Evolutionary conservation across 2,888 invertebrate species (phyloP).

Genomic region (Desoria tigrina): DNA sequence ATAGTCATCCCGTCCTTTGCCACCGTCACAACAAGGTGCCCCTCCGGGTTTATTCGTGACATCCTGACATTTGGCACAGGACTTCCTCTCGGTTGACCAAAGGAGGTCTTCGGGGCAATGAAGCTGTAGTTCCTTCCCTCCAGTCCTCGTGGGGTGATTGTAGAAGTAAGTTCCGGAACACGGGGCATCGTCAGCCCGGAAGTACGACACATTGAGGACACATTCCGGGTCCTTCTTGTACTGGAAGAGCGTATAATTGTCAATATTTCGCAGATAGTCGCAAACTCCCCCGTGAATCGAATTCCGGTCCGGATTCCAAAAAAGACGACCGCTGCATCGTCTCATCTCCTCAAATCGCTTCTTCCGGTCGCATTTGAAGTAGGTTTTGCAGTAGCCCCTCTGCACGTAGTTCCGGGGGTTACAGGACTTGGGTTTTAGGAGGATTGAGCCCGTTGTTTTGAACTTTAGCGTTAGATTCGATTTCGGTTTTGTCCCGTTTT

Average conservation of each 20-base stretch:
- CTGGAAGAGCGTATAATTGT: conserved; percentile 5
- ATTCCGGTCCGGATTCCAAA: background rate
- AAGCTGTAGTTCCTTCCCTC: background rate
- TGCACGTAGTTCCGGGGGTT: background rate
- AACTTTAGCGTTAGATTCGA: no score
- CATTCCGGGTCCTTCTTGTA: conserved; percentile 10
- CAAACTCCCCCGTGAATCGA: conserved; percentile 12
- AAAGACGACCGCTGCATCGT: background rate
- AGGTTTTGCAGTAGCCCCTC: conserved; percentile 8
- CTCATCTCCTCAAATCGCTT: background rate
- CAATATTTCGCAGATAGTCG: conserved; percentile 4
- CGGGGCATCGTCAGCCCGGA: background rate
- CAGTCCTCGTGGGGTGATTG: background rate
- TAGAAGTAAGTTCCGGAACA: conserved; percentile 1
- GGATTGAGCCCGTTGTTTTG: no score
- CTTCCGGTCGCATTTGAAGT: conserved; percentile 3
- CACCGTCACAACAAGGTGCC: conserved; percentile 3
- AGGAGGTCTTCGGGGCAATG: conserved; percentile 1
- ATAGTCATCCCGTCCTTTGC: background rate
- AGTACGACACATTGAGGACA: conserved; percentile 2
- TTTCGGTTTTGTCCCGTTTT: no score
- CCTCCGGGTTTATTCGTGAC: background rate
- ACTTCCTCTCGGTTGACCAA: background rate
- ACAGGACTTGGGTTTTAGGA: background rate
- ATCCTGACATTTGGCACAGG: conserved; percentile 5